A percentile compares a stretch with the other conserved stretches of the same genome.
Conservation (phyloP, 2,797 vertebrate genomes). For the Megaceryle alcyon region DNA sequence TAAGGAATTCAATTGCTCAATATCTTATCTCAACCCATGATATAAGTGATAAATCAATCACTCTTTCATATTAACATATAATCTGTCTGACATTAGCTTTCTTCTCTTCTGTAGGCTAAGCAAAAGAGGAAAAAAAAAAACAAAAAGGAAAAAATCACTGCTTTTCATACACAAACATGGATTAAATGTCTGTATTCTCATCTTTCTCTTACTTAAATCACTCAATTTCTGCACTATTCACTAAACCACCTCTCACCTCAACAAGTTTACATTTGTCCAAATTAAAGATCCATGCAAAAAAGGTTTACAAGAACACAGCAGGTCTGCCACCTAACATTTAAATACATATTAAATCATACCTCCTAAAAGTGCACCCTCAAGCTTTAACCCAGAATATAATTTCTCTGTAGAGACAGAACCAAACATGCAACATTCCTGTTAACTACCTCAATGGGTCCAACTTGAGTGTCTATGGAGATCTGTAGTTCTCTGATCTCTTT, state of each 20-base stretch:
- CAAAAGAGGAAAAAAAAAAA: not conserved
- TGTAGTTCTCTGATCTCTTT: constrained; percentile 92
- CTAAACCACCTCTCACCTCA: not conserved
- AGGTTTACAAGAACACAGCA: not conserved
- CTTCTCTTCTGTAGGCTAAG: not conserved
- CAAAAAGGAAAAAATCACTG: not conserved
- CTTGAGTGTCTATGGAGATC: constrained; percentile 88
- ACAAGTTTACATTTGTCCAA: not conserved
- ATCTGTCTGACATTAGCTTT: not conserved
- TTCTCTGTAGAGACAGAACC: not conserved
- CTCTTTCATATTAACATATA: not conserved
- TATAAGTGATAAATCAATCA: not conserved
- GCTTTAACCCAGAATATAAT: not conserved
- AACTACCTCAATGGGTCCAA: constrained; percentile 92
- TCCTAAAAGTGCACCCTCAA: not conserved
- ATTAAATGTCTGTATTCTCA: not conserved
- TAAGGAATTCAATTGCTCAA: not conserved
- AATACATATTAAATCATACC: not conserved
- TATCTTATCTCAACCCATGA: not conserved
- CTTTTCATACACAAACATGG: not conserved
- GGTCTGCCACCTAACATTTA: not conserved
- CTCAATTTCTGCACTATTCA: not conserved
- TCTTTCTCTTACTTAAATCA: not conserved
- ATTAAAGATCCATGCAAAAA: not conserved
- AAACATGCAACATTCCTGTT: not conserved